phyloP scores from a whole-genome alignment of 2,888 invertebrate species.

The Lasius fuliginosus region DNA sequence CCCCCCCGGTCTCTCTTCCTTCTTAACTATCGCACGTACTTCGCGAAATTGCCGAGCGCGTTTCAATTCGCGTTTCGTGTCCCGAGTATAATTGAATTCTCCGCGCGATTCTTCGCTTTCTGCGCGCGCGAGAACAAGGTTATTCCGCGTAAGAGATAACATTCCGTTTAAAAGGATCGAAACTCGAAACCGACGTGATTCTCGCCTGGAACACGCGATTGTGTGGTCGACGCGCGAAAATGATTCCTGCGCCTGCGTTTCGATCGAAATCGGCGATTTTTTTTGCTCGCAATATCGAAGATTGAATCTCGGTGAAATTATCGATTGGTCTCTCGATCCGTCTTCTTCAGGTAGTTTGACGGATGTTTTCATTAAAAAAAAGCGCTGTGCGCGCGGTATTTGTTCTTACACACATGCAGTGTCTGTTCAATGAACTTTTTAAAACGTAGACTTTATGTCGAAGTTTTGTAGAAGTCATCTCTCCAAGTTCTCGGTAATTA shows the following conservation, averaged over 20 bases:
- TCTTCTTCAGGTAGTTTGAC: not conserved
- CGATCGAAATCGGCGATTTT: not conserved
- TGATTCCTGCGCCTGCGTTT: not conserved
- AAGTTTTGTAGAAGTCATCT: slow-evolving; percentile 36
- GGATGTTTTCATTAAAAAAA: not conserved
- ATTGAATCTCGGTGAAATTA: not conserved
- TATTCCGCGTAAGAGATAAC: slow-evolving; percentile 25
- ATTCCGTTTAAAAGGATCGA: not conserved
- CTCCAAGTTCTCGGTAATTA: slow-evolving; percentile 14
- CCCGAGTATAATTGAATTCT: slow-evolving; percentile 51
- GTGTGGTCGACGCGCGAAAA: not conserved
- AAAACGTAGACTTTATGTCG: slow-evolving; percentile 16
- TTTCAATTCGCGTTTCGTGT: slow-evolving; percentile 52
- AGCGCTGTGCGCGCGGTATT: not conserved
- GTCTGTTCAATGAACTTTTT: not conserved
- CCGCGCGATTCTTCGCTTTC: slow-evolving; percentile 45
- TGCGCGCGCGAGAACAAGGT: slow-evolving; percentile 28
- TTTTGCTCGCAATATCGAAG: too few relatives aligned
- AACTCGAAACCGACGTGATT: slow-evolving; percentile 22
- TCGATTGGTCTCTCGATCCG: too few relatives aligned
- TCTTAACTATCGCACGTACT: slow-evolving; percentile 53
- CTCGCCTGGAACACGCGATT: not conserved
- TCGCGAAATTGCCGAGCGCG: slow-evolving; percentile 53
- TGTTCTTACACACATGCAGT: too few relatives aligned
- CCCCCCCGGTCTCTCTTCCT: slow-evolving; percentile 21